A percentile compares a stretch with the other conserved stretches of the same genome.
Conservation (phyloP, 2,797 vertebrate genomes). For the Anguilla megastoma region DNA sequence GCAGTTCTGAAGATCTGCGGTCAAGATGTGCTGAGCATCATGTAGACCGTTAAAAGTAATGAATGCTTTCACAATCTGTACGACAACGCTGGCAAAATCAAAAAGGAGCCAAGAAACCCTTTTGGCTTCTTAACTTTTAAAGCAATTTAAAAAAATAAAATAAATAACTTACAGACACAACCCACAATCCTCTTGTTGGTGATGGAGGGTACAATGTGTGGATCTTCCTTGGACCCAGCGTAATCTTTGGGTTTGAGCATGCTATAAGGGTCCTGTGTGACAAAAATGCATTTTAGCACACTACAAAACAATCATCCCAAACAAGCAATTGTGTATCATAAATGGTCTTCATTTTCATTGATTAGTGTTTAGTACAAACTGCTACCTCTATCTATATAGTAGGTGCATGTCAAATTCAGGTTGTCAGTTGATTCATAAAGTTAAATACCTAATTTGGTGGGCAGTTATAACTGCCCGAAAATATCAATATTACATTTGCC, state of each 20-base stretch:
- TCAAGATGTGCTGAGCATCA: neutral
- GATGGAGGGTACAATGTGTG: slow-evolving; percentile 86
- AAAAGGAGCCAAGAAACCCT: neutral
- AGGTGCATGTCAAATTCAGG: neutral
- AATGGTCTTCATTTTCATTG: neutral
- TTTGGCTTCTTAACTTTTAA: neutral
- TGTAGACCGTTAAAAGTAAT: neutral
- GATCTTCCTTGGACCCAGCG: slow-evolving; percentile 82
- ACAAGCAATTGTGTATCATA: neutral
- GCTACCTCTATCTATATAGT: neutral
- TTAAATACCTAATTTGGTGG: neutral
- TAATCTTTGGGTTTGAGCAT: slow-evolving; percentile 79
- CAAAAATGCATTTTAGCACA: neutral
- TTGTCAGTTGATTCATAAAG: neutral
- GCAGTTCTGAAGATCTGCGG: neutral
- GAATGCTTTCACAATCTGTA: neutral
- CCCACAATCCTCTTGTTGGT: slow-evolving; percentile 83
- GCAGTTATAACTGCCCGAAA: neutral
- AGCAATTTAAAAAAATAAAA: slow-evolving; percentile 39
- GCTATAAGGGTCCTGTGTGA: slow-evolving; percentile 84
- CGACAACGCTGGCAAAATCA: neutral
- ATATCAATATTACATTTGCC: neutral
- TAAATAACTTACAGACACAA: slow-evolving; percentile 82
- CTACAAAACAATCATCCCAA: neutral
- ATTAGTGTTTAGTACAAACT: neutral